A percentile compares a stretch with the other conserved stretches of the same genome.
These are phyloP conservation scores for Herpailurus yagouaroundi DNA, from an alignment of 2,113 vertebrate genomes.

Conservation along the genomic window DNA sequence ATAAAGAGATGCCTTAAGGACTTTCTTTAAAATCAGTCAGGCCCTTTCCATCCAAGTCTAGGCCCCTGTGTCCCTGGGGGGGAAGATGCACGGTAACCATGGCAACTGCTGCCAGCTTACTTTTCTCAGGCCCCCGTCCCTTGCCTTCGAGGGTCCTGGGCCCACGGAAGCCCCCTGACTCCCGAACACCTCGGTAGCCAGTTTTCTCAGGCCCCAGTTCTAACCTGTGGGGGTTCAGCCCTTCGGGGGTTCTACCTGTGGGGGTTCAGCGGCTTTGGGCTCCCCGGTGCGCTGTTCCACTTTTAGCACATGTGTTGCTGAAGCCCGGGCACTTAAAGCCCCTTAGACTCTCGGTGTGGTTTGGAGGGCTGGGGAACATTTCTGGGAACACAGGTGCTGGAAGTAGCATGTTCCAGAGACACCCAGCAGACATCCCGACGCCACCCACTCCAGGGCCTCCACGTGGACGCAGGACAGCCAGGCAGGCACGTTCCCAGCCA, in stretches of 20 bases:
- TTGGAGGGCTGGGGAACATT: background rate
- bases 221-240: background rate
- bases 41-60: background rate
- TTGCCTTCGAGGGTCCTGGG: background rate
- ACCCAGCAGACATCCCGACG: background rate
- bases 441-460: background rate
- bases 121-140: background rate
- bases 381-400: background rate
- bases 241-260: too few relatives aligned
- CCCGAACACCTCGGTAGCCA: background rate
- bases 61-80: background rate
- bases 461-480: accelerated
- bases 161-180: background rate
- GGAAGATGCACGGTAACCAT: background rate
- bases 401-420: accelerated
- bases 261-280: background rate
- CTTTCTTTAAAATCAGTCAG: background rate
- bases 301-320: background rate
- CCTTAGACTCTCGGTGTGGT: accelerated
- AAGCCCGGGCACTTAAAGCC: background rate
- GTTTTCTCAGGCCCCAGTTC: background rate
- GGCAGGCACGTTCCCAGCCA: accelerated
- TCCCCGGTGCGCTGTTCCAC: background rate
- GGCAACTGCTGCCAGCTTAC: too few relatives aligned
- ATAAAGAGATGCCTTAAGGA: background rate